Base-by-base conservation (phyloP, 1,140 invertebrate genomes). In the Bombyx mori region DNA sequence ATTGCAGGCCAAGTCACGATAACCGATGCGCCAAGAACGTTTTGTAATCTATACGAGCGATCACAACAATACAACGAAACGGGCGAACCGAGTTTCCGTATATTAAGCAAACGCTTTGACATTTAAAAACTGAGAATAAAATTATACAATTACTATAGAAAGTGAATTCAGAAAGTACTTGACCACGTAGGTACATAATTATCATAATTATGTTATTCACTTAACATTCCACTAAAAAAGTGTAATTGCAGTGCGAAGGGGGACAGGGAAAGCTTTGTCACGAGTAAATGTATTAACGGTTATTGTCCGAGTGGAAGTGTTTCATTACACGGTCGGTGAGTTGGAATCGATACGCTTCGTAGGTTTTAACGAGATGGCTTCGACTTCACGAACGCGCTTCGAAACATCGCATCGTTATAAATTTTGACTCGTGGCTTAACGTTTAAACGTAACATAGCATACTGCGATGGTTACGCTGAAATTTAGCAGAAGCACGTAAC, bases 251-350 rank as follows among this genome's bases (percentile, higher is more conserved):
- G 51, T 65, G 65, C 61, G 62, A 61, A 61, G 57, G 52, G 55
- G 56, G 59, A 56, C 56, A 71, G 74, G 73, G 78, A 82, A 84
- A 82, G 79, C 73, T 77, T 73, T 69, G 71, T 77, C 66, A 65
- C 67, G 65, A 61, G 60, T 71, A 74, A 78, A 77, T 75, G 76
- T 69, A 81, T 84, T 76, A 82, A 77, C 76, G 77, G 77, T 82
- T 81, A 75, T 77, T 78, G 74, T 75, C 74, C 60, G 66, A 79
- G 77, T 82, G 75, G 81, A 80, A 81, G 79, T 82, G 81, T 79
- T 77, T 79, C 75, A 84, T 82, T 86, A 82, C 75, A 86, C 79
- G 82, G 68, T 75, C 59, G 66, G 65, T 64, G 72, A 71, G 60
- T 35, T 35, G 26, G 26, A 35, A 35, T 55, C 67, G 71, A 75